Evolutionary conservation across 2,888 invertebrate genomes (phyloP).

Genomic region (Drosophila nigritarsus): DNA sequence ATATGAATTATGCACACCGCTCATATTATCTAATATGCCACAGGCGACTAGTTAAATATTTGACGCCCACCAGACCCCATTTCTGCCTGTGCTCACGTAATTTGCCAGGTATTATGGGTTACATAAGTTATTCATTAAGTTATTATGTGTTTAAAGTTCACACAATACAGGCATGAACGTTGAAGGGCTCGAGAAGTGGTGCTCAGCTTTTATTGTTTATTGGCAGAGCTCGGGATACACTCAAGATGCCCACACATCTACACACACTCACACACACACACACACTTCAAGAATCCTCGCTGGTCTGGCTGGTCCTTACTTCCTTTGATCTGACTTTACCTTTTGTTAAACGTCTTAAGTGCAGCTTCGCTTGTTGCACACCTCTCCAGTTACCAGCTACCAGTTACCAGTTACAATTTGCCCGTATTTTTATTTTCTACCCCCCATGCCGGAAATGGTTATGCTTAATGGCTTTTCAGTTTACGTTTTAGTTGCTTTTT

Average conservation of each 20-base stretch:
- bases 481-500: constrained; percentile 27
- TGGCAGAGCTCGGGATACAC: constrained; percentile 54
- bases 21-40: constrained; percentile 71
- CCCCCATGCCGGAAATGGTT: constrained; percentile 68
- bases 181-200: constrained; percentile 47
- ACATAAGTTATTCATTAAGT: constrained; percentile 73
- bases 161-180: constrained; percentile 43
- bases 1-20: constrained; percentile 54
- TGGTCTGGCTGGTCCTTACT: constrained; percentile 24
- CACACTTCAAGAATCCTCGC: neutral
- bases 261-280: constrained; percentile 6
- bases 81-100: constrained; percentile 41
- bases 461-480: constrained; percentile 69
- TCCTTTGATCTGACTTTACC: constrained; percentile 55
- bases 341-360: constrained; percentile 71
- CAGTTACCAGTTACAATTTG: constrained; percentile 5
- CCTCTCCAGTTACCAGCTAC: constrained; percentile 38
- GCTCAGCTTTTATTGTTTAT: constrained; percentile 69
- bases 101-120: constrained; percentile 59
- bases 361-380: constrained; percentile 68
- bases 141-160: constrained; percentile 78
- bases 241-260: constrained; percentile 16
- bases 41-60: constrained; percentile 70
- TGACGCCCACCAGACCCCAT: constrained; percentile 33
- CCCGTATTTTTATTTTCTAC: constrained; percentile 20